These are phyloP conservation scores for Bombycilla garrulus DNA, from an alignment of 2,113 vertebrate genomes.

Conservation along the genomic window DNA sequence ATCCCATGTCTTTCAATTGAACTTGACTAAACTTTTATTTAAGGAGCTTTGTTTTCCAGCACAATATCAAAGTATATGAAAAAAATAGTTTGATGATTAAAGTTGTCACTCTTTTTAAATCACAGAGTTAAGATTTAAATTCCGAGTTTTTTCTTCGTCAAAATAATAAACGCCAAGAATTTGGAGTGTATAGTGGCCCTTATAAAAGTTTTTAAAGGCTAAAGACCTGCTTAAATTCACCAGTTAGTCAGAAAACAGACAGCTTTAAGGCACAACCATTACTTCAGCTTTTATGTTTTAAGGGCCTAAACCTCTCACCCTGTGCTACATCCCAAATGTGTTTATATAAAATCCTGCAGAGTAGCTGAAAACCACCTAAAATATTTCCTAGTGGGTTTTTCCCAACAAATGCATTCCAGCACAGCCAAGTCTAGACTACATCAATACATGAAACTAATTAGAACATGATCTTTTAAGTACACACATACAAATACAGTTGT, in stretches of 20 bases:
- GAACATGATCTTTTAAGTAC: not conserved
- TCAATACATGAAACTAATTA: not conserved
- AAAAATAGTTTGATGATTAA: not conserved
- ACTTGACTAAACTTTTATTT: not conserved
- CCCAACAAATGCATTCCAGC: not conserved
- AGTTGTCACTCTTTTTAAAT: not conserved
- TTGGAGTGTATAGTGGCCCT: not conserved
- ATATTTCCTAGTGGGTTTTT: not conserved
- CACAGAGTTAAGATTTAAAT: too few species aligned
- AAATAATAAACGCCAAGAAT: not conserved
- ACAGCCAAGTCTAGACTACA: not conserved
- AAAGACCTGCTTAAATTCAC: not conserved
- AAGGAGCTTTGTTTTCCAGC: not conserved
- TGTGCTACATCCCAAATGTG: not conserved
- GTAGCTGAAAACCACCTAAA: not conserved
- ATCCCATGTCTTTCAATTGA: accelerated
- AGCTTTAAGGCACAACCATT: not conserved
- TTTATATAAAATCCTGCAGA: not conserved
- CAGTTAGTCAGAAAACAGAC: not conserved
- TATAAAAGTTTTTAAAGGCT: not conserved
- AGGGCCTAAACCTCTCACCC: not conserved
- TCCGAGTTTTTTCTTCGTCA: not conserved
- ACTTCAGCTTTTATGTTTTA: not conserved
- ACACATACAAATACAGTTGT: not conserved
- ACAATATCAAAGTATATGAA: not conserved